Evolutionary conservation across 2,888 invertebrate species (phyloP).

Genomic region (Apamea crenata): DNA sequence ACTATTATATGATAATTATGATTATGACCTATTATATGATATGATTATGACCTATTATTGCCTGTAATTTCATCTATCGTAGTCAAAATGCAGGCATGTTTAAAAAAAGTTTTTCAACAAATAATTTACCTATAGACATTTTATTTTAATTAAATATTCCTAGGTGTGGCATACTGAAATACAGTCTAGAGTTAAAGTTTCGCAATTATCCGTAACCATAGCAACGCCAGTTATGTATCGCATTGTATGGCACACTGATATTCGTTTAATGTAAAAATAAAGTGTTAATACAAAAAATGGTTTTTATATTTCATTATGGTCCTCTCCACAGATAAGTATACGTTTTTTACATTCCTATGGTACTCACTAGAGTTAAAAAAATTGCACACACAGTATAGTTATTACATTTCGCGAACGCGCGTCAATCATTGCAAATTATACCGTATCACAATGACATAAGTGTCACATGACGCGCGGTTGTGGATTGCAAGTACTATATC

Average conservation of each 20-base stretch:
- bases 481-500: background rate
- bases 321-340: background rate
- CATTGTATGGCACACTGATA: conserved; percentile 83
- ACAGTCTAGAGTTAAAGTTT: conserved; percentile 72
- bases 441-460: background rate
- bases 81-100: background rate
- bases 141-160: background rate
- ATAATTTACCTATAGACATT: background rate
- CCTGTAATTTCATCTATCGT: background rate
- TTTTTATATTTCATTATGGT: conserved; percentile 17
- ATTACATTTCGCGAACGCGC: background rate
- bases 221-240: conserved; percentile 75
- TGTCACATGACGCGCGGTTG: background rate
- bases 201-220: conserved; percentile 78
- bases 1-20: too few relatives aligned
- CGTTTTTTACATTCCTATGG: too few relatives aligned
- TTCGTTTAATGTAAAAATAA: conserved; percentile 83
- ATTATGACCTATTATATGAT: background rate
- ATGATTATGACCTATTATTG: background rate
- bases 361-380: background rate
- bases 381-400: background rate
- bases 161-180: conserved; percentile 64
- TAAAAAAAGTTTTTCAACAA: background rate
- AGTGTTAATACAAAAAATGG: conserved; percentile 78
- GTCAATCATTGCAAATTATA: background rate